Percentiles rank a stretch among this genome's conserved stretches.
Conservation (phyloP, 1,140 invertebrate genomes). For the Nylanderia fulva region DNA sequence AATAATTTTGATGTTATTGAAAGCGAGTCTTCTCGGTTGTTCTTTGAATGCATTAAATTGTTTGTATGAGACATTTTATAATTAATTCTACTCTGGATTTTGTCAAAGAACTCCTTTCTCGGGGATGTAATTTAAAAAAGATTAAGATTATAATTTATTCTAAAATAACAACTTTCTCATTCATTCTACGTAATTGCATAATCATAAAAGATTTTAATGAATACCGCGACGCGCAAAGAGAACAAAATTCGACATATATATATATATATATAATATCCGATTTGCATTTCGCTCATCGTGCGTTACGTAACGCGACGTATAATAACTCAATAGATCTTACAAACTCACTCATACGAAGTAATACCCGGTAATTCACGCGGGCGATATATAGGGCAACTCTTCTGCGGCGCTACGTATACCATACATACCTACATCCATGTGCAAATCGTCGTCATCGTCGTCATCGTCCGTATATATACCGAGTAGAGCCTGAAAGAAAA, state of each 20-base stretch:
- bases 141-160: conserved; percentile 1
- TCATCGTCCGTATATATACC: not conserved
- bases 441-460: conserved; percentile 34
- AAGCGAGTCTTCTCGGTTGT: no score
- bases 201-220: not conserved
- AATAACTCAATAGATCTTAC: conserved; percentile 56
- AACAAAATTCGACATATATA: conserved; percentile 9
- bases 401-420: not conserved
- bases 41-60: no score
- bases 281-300: conserved; percentile 30
- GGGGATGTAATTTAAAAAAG: not conserved
- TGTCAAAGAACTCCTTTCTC: not conserved
- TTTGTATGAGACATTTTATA: no score
- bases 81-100: not conserved
- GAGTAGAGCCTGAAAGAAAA: conserved; percentile 51
- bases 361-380: conserved; percentile 44
- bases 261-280: no score
- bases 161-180: not conserved
- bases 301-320: conserved; percentile 18
- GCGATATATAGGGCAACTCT: conserved; percentile 38
- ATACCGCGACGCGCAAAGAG: not conserved
- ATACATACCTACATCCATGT: not conserved
- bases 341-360: conserved; percentile 29
- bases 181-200: conserved; percentile 8
- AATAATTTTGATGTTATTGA: no score